phyloP scores from a whole-genome alignment of 2,888 invertebrate genomes.

The Daptonema setosum region DNA sequence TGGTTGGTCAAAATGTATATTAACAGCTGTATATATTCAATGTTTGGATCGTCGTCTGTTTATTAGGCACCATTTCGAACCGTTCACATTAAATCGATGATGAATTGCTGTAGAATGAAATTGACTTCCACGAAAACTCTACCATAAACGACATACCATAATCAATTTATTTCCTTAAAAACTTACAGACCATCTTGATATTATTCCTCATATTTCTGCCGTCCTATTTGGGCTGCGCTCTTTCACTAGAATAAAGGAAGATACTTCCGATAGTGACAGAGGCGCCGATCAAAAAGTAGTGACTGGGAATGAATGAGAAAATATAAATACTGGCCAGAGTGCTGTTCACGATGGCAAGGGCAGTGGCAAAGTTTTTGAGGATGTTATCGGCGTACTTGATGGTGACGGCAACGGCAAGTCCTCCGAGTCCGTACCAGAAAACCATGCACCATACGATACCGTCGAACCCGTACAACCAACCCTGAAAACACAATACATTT shows the following conservation, averaged over 20 bases:
- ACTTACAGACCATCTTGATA: too few relatives aligned
- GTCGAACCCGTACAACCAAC: constrained; percentile 35
- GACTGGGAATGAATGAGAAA: constrained; percentile 60
- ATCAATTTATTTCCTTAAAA: too few relatives aligned
- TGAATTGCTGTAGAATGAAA: too few relatives aligned
- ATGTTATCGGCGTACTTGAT: constrained; percentile 98
- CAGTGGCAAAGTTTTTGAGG: constrained; percentile 69
- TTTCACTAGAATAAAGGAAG: not conserved
- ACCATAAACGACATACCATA: too few relatives aligned
- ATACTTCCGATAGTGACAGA: not conserved
- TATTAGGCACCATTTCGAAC: too few relatives aligned
- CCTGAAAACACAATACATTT: not conserved
- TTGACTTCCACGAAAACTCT: too few relatives aligned
- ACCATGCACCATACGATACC: constrained; percentile 49
- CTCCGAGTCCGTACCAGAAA: constrained; percentile 73
- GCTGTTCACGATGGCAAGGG: constrained; percentile 78
- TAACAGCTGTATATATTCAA: too few relatives aligned
- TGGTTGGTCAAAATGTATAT: too few relatives aligned
- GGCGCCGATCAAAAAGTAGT: constrained; percentile 28
- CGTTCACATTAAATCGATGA: too few relatives aligned
- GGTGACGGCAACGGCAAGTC: constrained; percentile 81
- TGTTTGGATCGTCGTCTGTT: too few relatives aligned
- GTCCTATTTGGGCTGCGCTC: not conserved
- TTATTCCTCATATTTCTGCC: too few relatives aligned
- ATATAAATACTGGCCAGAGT: constrained; percentile 73